Percentiles rank a stretch among this genome's conserved stretches.
Conservation (phyloP, 2,113 vertebrate species). For the Pelusios castaneus region DNA sequence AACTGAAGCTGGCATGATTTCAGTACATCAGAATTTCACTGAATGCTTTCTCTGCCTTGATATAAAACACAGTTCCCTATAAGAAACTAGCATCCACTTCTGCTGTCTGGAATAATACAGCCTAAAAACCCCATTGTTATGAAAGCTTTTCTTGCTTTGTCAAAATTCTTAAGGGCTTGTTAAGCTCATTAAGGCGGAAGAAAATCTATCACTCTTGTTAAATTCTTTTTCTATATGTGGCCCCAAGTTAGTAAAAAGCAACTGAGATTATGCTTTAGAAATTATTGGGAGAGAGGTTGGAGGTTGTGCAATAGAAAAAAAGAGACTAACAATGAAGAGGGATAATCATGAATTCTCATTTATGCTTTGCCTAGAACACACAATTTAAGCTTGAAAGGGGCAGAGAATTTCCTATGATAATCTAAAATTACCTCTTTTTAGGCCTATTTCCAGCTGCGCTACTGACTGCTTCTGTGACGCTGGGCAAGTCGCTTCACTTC, state of each 20-base stretch:
- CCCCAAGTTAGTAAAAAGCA: not conserved
- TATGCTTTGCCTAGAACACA: not conserved
- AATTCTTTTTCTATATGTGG: not conserved
- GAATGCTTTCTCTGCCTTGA: not conserved
- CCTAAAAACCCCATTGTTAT: not conserved
- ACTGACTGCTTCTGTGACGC: not conserved
- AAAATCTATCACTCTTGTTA: not conserved
- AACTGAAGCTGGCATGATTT: not conserved
- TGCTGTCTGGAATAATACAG: not conserved
- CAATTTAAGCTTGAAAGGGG: not conserved
- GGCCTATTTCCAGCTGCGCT: not conserved
- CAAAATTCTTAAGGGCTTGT: not conserved
- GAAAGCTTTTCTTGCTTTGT: not conserved
- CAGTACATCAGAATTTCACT: not conserved
- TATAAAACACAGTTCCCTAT: not conserved
- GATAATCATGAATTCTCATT: not conserved
- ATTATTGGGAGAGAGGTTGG: not conserved
- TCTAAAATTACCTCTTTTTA: not conserved
- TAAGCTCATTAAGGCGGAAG: not conserved
- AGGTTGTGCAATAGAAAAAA: not conserved
- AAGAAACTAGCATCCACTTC: not conserved
- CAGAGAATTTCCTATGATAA: not conserved
- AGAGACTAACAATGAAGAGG: not conserved
- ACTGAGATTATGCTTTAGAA: not conserved
- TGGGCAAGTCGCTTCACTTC: accelerated